A percentile compares a stretch with the other conserved stretches of the same genome.
Evolutionary conservation across 2,888 invertebrate genomes (phyloP).

Genomic region (Chrysolina oricalcia): DNA sequence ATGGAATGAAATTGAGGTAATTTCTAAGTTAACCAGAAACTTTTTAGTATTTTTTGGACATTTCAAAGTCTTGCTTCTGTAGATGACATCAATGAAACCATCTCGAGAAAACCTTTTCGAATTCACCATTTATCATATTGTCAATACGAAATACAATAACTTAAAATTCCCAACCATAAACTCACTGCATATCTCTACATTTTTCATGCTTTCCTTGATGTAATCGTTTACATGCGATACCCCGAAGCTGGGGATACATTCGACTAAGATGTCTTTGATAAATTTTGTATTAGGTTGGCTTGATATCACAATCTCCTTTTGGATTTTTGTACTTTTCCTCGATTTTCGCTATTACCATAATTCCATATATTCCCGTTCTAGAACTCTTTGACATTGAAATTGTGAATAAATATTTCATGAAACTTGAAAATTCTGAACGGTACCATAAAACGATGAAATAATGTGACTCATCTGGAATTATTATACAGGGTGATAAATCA

Average conservation of each 20-base stretch:
- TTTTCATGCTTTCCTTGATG: slow-evolving; percentile 33
- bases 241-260: slow-evolving; percentile 44
- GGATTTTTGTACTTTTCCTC: slow-evolving; percentile 42
- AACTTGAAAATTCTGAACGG: slow-evolving; percentile 24
- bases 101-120: background rate
- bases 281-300: slow-evolving; percentile 46
- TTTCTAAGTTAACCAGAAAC: background rate
- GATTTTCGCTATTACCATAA: slow-evolving; percentile 49
- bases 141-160: slow-evolving; percentile 17
- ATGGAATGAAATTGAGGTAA: no score
- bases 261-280: slow-evolving; percentile 51
- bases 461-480: no score
- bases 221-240: slow-evolving; percentile 48
- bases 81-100: background rate
- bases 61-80: background rate
- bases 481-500: no score
- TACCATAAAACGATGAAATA: slow-evolving; percentile 28
- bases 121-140: background rate
- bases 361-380: slow-evolving; percentile 37
- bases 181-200: slow-evolving; percentile 9
- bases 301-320: slow-evolving; percentile 46
- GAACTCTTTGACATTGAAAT: slow-evolving; percentile 51
- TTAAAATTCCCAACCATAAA: slow-evolving; percentile 23
- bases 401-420: slow-evolving; percentile 44
- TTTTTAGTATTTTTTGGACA: background rate